Base-by-base conservation (phyloP, 2,113 vertebrate species). In the Lepus europaeus region DNA sequence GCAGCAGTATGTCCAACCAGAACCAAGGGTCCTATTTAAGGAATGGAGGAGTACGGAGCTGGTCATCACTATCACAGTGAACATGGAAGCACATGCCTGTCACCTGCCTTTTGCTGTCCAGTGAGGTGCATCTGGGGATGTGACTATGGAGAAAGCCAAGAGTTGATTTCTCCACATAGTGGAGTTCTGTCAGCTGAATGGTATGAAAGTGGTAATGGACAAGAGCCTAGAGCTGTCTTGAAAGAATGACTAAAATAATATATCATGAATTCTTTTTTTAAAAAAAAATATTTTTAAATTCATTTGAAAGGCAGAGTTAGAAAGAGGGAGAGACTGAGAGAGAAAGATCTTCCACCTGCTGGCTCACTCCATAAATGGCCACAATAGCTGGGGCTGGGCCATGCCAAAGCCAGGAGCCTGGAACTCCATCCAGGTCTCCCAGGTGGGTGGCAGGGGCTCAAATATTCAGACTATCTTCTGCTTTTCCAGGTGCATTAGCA, bases 201-300 rank as follows among this genome's bases (percentile, higher is more conserved):
- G 56, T 49, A 64, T 45, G 59, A 81, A 93, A 39, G 8, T 27
- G 14, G 39, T 70, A 31, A 83, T 16, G 33, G 64, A 23, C 33
- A 64, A 85, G 74, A 81, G 23, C 61, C 39, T 92, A 77, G 25
- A 92, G 87, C 70, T 82, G 23, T 56, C 53, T 72, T n/a, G 45
- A 82, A 19, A 90, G 31, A 82, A 59, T 78, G 33, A 82, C 56
- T 87, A 51, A 82, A 87, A 82, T 45, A 36, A 82, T 78, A 77
- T 68, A 27, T 23, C 19, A 69, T 31, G 7, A 29, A 63, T 45
- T 45, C 45, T 45, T 45, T 39, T 39, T 45, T 45, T 45, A 45
- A 45, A 45, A 36, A 36, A 33, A 36, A 45, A 45, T 45, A 14
- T 59, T 59, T 59, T 59, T 6, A 20, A 59, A 59, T 59, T 59